Conservation (phyloP, 1,140 invertebrate species). For the Eupristina koningsbergeri region DNA sequence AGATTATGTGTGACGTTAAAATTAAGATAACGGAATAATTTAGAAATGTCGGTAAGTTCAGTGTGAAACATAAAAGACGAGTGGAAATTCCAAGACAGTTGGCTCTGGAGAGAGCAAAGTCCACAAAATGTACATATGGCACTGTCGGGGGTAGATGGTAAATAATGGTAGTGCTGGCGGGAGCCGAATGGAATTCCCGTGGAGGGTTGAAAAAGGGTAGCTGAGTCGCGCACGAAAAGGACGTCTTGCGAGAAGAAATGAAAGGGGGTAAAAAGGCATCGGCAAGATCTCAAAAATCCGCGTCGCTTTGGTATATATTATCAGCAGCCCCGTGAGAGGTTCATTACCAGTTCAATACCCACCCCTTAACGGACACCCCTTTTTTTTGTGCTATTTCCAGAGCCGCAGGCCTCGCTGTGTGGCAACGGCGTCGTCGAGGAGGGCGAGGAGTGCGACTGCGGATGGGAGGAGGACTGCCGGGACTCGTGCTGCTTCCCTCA, state of each 20-base stretch:
- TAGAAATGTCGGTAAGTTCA: background rate
- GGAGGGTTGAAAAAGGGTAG: background rate
- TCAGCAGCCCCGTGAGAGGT: background rate
- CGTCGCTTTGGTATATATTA: background rate
- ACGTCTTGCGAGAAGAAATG: background rate
- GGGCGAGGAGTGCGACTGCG: conserved; percentile 98
- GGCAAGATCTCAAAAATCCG: too few species aligned
- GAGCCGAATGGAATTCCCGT: background rate
- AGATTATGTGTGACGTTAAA: background rate
- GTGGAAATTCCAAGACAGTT: background rate
- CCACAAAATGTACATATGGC: background rate
- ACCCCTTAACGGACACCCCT: background rate
- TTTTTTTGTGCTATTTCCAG: conserved; percentile 69
- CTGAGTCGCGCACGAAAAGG: background rate
- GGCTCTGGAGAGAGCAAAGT: background rate
- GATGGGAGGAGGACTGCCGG: conserved; percentile 95
- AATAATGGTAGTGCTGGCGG: background rate
- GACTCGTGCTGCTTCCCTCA: conserved; percentile 96
- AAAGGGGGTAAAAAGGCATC: background rate
- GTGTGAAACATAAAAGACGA: background rate
- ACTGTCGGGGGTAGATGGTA: background rate
- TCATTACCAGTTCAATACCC: background rate
- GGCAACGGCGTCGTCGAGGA: conserved; percentile 97
- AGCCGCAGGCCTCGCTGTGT: conserved; percentile 92
- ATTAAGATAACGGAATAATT: background rate